Evolutionary conservation across 2,888 invertebrate species (phyloP), one percentile per base, ranked within the genome.

Genomic region (Tillus elongatus): DNA sequence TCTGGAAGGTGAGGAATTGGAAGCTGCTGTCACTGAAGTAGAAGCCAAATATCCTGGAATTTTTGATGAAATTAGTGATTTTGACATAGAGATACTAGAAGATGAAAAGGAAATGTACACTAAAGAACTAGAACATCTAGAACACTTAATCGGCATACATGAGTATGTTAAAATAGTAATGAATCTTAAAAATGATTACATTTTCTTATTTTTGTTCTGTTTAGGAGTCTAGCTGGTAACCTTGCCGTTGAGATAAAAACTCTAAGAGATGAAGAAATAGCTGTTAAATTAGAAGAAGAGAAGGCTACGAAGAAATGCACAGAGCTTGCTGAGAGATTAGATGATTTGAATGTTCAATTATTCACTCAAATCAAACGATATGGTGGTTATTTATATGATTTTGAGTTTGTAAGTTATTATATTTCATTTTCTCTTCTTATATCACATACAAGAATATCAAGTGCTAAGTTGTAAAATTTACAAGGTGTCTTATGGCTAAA

Each of bases 1-100:
- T n/a, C n/a, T 19, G 24, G 32, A 36, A 4, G 36, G 30, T 13
- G 40, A 50, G 13, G 38, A 45, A 33, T 48, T 47, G 16, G 36
- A 50, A 16, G 19, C 41, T 27, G 47, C 48, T 37, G 27, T 52
- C 6, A 15, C 37, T 14, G 39, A 46, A 26, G 14, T 57, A 3
- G 42, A 55, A 33, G 13, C 13, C 2, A 33, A 43, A 13, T 52
- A 52, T 44, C 49, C 52, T 3, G 54, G 46, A 15, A 45, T 60
- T 26, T 50, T 57, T 12, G 49, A 57, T 37, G 19, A 39, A 8
- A 53, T 57, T 10, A 16, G 32, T 2, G 57, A 52, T 44, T 37
- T 50, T 4, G 54, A 61, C 38, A 45, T 50, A 34, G 47, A 50
- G 35, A 37, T 49, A 14, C 32, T 56, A 28, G 47, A 55, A 43